A percentile compares a stretch with the other conserved stretches of the same genome.
Evolutionary conservation across 2,797 vertebrate species (phyloP).

Genomic region (Uromys caudimaculatus): DNA sequence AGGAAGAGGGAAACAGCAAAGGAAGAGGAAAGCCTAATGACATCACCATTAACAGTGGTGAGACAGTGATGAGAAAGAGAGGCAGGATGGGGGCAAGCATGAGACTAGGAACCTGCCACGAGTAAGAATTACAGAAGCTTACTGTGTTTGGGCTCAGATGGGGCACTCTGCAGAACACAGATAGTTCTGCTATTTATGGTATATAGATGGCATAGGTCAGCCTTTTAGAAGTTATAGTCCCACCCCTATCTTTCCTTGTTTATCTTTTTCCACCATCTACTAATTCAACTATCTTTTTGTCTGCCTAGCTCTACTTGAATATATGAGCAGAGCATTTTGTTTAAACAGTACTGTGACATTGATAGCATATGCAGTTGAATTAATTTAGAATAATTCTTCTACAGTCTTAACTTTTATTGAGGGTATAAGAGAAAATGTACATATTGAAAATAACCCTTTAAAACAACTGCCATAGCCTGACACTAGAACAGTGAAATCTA

Average conservation of each 20-base stretch:
- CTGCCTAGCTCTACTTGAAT: neutral
- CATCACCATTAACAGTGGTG: neutral
- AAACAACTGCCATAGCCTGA: neutral
- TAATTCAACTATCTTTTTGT: neutral
- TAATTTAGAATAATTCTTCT: slow-evolving; percentile 10
- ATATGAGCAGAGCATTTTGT: neutral
- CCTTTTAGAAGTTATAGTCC: slow-evolving; percentile 17
- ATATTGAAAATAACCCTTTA: slow-evolving; percentile 8
- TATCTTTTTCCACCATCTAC: neutral
- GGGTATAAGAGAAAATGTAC: neutral
- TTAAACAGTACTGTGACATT: neutral
- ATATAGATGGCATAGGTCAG: neutral
- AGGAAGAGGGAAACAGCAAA: slow-evolving; percentile 38
- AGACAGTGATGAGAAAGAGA: neutral
- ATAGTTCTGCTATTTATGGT: neutral
- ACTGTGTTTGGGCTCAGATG: slow-evolving; percentile 15
- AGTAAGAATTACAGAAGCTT: neutral
- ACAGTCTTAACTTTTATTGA: neutral
- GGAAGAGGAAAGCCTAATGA: slow-evolving; percentile 11
- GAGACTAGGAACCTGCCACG: neutral
- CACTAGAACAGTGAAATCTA: neutral
- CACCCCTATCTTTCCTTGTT: neutral
- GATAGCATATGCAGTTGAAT: slow-evolving; percentile 21
- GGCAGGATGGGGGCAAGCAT: neutral
- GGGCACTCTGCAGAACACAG: neutral